These are phyloP conservation scores for Bufotes viridis DNA, from an alignment of 2,797 vertebrate genomes.

Conservation along the genomic window DNA sequence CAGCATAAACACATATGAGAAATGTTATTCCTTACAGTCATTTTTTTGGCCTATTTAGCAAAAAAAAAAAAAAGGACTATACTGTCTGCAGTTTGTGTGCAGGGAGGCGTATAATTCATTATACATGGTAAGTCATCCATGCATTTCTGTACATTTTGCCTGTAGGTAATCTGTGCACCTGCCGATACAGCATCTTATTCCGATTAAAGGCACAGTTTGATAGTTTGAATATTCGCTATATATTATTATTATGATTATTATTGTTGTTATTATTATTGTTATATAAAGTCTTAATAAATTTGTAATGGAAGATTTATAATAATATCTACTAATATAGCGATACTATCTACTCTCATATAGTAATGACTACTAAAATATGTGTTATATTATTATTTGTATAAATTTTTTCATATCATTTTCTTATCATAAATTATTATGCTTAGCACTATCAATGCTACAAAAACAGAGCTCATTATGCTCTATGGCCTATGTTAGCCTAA, in stretches of 20 bases:
- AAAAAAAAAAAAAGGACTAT: slow-evolving; percentile 54
- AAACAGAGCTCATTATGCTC: not conserved
- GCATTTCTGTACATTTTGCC: slow-evolving; percentile 66
- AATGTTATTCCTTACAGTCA: slow-evolving; percentile 8
- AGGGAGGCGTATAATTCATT: slow-evolving; percentile 68
- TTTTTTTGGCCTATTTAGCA: slow-evolving; percentile 1
- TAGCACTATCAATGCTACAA: not conserved
- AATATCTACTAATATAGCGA: not conserved
- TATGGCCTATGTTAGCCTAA: not conserved
- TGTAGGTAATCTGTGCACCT: slow-evolving; percentile 66
- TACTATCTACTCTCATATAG: not conserved
- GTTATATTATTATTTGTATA: not conserved
- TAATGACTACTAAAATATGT: not conserved
- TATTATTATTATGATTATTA: not conserved
- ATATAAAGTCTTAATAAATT: not conserved
- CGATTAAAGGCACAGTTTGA: slow-evolving; percentile 54
- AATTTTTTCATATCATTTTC: not conserved
- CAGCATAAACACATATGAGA: slow-evolving; percentile 1
- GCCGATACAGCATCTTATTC: slow-evolving; percentile 57
- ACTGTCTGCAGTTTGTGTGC: slow-evolving; percentile 61
- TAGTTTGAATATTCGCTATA: slow-evolving; percentile 44
- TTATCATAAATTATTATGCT: not conserved
- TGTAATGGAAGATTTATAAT: not conserved
- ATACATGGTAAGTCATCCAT: slow-evolving; percentile 65
- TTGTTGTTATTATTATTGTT: not conserved